Percentiles rank a stretch among this genome's conserved stretches.
Evolutionary conservation across 1,140 invertebrate species (phyloP).

Genomic region (Bombus vancouverensis): DNA sequence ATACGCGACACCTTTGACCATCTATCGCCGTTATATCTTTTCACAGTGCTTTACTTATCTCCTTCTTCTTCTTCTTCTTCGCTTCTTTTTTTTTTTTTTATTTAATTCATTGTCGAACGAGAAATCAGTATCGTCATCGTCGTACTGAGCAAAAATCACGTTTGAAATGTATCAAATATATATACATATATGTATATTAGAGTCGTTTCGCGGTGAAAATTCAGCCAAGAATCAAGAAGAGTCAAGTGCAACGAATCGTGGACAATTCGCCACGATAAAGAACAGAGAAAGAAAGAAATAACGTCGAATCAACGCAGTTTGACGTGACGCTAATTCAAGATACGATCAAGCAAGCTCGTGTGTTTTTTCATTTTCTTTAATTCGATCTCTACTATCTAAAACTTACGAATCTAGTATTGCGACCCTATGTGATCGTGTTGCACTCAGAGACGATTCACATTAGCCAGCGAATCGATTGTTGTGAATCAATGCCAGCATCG

Average conservation of each 20-base stretch:
- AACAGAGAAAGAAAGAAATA: background rate
- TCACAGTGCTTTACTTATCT: too few species aligned
- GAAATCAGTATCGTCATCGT: conserved; percentile 36
- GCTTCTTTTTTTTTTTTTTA: background rate
- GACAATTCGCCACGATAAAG: background rate
- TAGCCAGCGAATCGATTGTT: background rate
- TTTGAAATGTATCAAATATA: conserved; percentile 51
- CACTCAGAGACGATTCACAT: background rate
- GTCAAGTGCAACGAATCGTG: conserved; percentile 10
- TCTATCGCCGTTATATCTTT: background rate
- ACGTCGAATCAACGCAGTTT: conserved; percentile 51
- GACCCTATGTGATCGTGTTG: conserved; percentile 40
- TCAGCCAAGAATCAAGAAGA: background rate
- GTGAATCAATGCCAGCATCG: too few species aligned
- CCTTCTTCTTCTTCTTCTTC: background rate
- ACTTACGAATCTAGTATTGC: conserved; percentile 61
- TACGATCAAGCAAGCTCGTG: conserved; percentile 71
- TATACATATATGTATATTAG: conserved; percentile 41
- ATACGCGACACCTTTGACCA: background rate
- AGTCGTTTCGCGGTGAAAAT: conserved; percentile 8
- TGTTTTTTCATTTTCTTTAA: conserved; percentile 1
- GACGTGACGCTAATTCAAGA: conserved; percentile 45
- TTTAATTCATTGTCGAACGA: background rate
- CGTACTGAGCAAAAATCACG: conserved; percentile 45
- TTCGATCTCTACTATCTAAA: conserved; percentile 59